These are phyloP conservation scores for Linurgus olivaceus DNA, from an alignment of 2,797 vertebrate species.

Conservation along the genomic window DNA sequence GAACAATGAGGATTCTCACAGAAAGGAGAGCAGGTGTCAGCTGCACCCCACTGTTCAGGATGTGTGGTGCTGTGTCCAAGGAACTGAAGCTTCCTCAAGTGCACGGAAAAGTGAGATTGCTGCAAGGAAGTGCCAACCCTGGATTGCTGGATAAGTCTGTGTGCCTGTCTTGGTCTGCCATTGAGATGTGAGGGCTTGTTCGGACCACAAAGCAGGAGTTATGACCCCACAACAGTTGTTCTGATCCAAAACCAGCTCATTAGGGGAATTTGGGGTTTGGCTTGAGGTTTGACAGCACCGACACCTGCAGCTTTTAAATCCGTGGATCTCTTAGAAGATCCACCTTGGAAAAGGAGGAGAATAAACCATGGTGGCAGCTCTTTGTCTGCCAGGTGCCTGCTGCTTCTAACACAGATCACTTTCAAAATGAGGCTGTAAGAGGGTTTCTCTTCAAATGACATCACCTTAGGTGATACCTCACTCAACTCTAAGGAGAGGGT, in stretches of 20 bases:
- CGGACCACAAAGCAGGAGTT: background rate
- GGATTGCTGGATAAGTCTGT: rapidly evolving
- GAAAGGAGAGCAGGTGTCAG: slow-evolving; percentile 7
- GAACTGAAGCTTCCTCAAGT: background rate
- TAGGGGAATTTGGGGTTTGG: background rate
- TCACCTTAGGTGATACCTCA: background rate
- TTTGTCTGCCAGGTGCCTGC: background rate
- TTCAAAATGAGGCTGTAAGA: background rate
- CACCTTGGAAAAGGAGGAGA: background rate
- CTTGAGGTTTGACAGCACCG: background rate
- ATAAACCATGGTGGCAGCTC: background rate
- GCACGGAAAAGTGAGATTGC: background rate
- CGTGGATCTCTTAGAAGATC: background rate
- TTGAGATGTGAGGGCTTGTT: background rate
- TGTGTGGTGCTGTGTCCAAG: background rate
- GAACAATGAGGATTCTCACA: background rate
- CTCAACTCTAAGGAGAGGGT: background rate
- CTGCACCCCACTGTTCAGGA: slow-evolving; percentile 14
- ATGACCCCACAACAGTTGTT: background rate
- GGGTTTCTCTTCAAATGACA: background rate
- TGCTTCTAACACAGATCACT: background rate
- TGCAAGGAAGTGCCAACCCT: background rate
- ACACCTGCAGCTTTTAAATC: background rate
- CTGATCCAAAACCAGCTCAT: background rate
- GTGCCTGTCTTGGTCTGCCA: background rate